Conservation (phyloP, 2,113 vertebrate species). For the Marcusenius ussheri region DNA sequence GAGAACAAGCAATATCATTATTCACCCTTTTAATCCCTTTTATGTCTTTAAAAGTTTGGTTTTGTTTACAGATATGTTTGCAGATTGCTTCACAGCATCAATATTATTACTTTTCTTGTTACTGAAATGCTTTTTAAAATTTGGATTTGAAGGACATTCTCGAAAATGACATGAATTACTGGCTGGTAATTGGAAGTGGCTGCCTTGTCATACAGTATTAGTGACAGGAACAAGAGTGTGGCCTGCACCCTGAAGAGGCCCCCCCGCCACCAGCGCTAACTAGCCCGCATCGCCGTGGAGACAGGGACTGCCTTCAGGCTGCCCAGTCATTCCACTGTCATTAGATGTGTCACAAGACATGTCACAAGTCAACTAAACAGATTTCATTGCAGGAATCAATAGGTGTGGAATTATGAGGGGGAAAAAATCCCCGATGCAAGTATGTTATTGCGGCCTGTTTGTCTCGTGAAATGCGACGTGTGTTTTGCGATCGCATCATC, state of each 20-base stretch:
- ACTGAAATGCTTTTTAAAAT: not conserved
- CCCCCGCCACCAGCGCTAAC: not conserved
- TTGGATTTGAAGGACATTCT: not conserved
- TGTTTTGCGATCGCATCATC: not conserved
- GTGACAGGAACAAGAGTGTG: not conserved
- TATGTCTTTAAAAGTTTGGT: not conserved
- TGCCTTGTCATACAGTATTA: constrained; percentile 9
- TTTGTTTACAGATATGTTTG: not conserved
- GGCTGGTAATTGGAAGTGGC: not conserved
- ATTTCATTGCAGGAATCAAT: constrained; percentile 12
- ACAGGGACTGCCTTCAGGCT: not conserved
- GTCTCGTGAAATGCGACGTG: not conserved
- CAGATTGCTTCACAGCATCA: not conserved
- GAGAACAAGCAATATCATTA: not conserved
- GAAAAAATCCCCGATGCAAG: not conserved
- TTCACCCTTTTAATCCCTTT: not conserved
- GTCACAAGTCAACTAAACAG: constrained; percentile 14
- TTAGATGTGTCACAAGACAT: constrained; percentile 9
- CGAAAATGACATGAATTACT: not conserved
- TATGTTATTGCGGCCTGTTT: not conserved
- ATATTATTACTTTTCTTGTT: not conserved
- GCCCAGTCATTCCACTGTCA: constrained; percentile 1
- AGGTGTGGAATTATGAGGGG: not conserved
- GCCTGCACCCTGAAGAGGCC: not conserved
- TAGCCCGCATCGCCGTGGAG: not conserved